These are phyloP conservation scores for Leuctra nigra DNA, from an alignment of 2,888 invertebrate genomes.

Conservation along the genomic window DNA sequence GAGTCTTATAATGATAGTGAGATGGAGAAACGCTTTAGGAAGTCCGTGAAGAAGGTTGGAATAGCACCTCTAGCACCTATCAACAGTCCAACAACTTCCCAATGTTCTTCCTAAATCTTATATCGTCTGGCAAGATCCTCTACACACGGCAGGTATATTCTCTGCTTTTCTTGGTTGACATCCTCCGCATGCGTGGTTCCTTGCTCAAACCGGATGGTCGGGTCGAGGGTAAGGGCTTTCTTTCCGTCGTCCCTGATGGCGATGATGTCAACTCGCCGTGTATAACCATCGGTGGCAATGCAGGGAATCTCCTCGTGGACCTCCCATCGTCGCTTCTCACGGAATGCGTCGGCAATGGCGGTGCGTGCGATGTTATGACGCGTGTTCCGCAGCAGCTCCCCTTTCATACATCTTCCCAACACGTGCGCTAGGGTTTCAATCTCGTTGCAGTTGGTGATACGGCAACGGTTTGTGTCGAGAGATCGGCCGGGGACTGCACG, in stretches of 20 bases:
- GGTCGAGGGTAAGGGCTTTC: not conserved
- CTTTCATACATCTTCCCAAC: not conserved
- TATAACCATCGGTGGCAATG: not conserved
- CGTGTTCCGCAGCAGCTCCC: not conserved
- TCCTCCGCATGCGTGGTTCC: not conserved
- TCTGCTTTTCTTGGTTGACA: not conserved
- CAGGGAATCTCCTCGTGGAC: conserved; percentile 1
- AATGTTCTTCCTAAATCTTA: not conserved
- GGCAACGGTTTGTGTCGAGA: conserved; percentile 1
- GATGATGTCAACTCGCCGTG: too few relatives aligned
- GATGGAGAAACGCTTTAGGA: too few relatives aligned
- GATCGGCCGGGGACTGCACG: not conserved
- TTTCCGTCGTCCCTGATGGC: not conserved
- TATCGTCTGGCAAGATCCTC: too few relatives aligned
- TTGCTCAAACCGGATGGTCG: too few relatives aligned
- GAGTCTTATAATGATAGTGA: not conserved
- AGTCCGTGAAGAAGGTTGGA: too few relatives aligned
- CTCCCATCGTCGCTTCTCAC: not conserved
- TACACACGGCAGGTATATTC: not conserved
- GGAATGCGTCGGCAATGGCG: too few relatives aligned
- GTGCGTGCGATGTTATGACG: not conserved
- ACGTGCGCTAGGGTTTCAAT: conserved; percentile 3
- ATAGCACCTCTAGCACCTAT: too few relatives aligned
- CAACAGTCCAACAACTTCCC: not conserved
- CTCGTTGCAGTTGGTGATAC: too few relatives aligned